A percentile compares a stretch with the other conserved stretches of the same genome.
Conservation (phyloP, 2,113 vertebrate species). For the Carassius auratus region DNA sequence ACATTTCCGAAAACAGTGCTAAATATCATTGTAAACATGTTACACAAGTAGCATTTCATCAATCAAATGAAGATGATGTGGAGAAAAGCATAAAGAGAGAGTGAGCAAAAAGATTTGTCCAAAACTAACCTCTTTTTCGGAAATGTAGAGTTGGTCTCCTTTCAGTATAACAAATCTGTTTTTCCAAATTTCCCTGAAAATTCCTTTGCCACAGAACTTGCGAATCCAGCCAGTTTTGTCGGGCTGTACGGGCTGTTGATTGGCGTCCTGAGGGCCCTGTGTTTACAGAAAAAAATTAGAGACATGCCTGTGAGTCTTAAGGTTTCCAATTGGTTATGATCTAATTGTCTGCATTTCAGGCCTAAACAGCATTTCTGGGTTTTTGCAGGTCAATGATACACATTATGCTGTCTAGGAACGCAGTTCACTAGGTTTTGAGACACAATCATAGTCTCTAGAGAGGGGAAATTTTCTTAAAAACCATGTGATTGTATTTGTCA, state of each 20-base stretch:
- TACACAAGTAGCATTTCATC: not conserved
- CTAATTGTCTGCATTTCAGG: not conserved
- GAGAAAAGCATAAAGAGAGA: not conserved
- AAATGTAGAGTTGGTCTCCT: slow-evolving; percentile 90
- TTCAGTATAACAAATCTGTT: slow-evolving; percentile 89
- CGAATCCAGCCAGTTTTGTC: slow-evolving; percentile 96
- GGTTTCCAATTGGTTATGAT: slow-evolving; percentile 50
- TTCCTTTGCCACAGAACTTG: slow-evolving; percentile 92
- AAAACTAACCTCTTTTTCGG: slow-evolving; percentile 89
- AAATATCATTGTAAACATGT: not conserved
- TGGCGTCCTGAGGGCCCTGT: slow-evolving; percentile 84
- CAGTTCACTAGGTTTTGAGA: not conserved
- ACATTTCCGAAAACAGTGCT: slow-evolving; percentile 1
- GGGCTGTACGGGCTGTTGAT: slow-evolving; percentile 72
- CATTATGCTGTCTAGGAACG: not conserved
- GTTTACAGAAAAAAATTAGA: slow-evolving; percentile 38
- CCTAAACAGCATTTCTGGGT: not conserved
- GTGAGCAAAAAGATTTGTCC: too few relatives aligned
- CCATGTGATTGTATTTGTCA: slow-evolving; percentile 61
- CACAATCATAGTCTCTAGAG: not conserved
- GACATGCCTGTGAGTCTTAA: not conserved
- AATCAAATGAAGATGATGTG: not conserved
- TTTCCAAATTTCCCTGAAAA: slow-evolving; percentile 98
- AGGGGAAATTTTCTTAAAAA: slow-evolving; percentile 43
- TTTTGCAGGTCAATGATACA: not conserved